phyloP scores from a whole-genome alignment of 2,113 vertebrate species.

The Bubalus kerabau region DNA sequence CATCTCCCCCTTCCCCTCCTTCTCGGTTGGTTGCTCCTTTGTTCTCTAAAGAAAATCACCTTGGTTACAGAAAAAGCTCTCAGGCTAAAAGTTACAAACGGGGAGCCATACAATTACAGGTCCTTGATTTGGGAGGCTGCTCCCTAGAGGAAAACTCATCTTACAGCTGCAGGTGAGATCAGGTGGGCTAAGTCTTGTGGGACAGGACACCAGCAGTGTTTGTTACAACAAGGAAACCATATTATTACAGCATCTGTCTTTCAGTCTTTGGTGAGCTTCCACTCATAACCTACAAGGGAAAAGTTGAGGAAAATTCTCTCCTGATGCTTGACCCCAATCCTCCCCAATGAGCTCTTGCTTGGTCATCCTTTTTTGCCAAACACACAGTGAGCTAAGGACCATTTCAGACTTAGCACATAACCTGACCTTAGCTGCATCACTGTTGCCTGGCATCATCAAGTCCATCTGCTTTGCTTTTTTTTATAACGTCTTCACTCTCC shows the following conservation, averaged over 20 bases:
- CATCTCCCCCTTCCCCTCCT: no score
- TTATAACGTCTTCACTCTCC: no score
- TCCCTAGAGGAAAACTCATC: neutral
- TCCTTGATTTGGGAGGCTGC: neutral
- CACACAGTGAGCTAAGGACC: neutral
- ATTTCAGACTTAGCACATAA: neutral
- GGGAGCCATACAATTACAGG: neutral
- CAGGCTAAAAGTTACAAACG: neutral
- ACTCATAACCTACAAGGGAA: neutral
- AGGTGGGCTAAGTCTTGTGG: no score
- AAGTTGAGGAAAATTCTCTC: neutral
- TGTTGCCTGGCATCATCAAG: neutral
- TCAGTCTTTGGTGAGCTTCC: neutral
- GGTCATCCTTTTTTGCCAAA: neutral
- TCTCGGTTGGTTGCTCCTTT: accelerated
- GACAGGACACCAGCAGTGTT: neutral
- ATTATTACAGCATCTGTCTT: no score
- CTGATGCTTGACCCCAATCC: accelerated
- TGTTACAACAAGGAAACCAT: accelerated
- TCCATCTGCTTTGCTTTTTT: neutral
- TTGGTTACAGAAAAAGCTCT: neutral
- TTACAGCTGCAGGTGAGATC: neutral
- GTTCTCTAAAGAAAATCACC: neutral
- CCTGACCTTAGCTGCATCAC: neutral
- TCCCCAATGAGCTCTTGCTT: neutral